Conservation (phyloP, 2,113 vertebrate species). For the Alaudala cheleensis region DNA sequence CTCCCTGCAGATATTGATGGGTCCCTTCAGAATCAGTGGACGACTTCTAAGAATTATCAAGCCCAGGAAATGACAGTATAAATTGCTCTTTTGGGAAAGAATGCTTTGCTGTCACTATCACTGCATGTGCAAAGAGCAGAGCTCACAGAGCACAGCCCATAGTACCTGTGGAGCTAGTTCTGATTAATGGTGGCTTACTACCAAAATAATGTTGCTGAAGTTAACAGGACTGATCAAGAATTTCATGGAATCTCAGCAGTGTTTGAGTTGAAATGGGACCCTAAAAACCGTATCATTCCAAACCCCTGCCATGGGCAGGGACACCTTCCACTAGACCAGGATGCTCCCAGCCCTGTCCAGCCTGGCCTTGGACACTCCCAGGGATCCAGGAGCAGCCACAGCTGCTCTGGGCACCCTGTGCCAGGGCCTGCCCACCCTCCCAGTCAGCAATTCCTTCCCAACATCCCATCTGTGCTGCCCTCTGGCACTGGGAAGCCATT, state of each 20-base stretch:
- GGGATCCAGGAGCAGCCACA: neutral
- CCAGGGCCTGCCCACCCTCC: neutral
- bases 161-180: neutral
- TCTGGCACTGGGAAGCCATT: neutral
- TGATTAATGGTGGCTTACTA: neutral
- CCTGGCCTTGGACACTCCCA: rapidly evolving
- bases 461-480: rapidly evolving
- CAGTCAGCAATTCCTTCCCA: neutral
- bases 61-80: neutral
- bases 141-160: neutral
- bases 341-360: rapidly evolving
- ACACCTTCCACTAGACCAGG: rapidly evolving
- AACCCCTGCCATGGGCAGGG: neutral
- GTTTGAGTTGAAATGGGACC: neutral
- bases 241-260: neutral
- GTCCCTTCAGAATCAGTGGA: neutral
- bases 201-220: neutral
- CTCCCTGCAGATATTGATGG: neutral
- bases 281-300: neutral
- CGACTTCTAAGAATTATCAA: neutral
- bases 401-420: neutral
- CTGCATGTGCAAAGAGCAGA: neutral
- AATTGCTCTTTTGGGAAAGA: neutral
- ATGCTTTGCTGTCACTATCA: neutral
- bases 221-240: neutral